A percentile compares a stretch with the other conserved stretches of the same genome.
Conservation (phyloP, 2,888 invertebrate genomes). For the Drosophila austrosaltans region DNA sequence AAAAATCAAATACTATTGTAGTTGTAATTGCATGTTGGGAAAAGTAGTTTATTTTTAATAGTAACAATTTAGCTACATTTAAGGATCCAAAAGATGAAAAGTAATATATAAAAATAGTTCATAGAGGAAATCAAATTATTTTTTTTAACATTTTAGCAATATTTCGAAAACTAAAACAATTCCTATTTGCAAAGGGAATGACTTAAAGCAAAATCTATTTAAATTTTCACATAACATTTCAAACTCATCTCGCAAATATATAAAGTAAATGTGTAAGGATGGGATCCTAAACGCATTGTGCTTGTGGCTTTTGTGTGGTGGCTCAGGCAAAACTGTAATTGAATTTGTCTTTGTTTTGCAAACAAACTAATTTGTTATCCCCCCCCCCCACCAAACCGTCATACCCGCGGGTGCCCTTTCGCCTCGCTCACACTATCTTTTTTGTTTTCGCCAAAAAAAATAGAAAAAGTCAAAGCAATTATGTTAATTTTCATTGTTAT, state of each 20-base stretch:
- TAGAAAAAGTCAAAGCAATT: slow-evolving; percentile 36
- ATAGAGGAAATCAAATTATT: too few species aligned
- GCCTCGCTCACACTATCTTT: neutral
- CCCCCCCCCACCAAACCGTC: neutral
- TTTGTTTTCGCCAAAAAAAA: neutral
- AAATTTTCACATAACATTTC: neutral
- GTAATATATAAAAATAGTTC: too few species aligned
- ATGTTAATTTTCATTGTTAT: slow-evolving; percentile 44
- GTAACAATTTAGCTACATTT: too few species aligned
- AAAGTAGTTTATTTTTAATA: too few species aligned
- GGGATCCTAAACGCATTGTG: slow-evolving; percentile 50
- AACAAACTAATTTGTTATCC: slow-evolving; percentile 68
- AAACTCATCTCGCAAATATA: slow-evolving; percentile 12
- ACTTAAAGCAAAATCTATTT: too few species aligned
- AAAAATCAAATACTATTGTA: too few species aligned
- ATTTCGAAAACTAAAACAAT: too few species aligned
- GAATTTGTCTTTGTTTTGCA: slow-evolving; percentile 70
- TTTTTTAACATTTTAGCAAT: too few species aligned
- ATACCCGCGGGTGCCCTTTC: neutral
- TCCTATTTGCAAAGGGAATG: too few species aligned
- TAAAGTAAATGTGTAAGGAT: slow-evolving; percentile 19
- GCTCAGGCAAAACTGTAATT: slow-evolving; percentile 62
- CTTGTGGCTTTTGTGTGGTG: slow-evolving; percentile 61
- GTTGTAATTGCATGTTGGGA: too few species aligned
- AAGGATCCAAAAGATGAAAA: too few species aligned